A percentile compares a stretch with the other conserved stretches of the same genome.
phyloP scores from a whole-genome alignment of 2,888 invertebrate species.

The Xanthorhoe designata region DNA sequence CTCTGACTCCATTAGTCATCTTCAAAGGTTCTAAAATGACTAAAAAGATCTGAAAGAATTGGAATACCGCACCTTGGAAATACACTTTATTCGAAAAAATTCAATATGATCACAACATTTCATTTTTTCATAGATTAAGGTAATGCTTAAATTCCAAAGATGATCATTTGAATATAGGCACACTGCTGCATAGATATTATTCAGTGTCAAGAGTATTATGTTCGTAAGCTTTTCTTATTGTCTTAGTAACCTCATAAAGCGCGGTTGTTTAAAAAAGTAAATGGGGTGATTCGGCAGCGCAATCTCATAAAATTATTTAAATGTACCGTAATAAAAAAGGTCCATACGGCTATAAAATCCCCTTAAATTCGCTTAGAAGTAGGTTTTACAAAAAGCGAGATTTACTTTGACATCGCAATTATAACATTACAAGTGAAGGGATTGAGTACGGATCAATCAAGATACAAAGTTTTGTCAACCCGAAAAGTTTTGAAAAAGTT shows the following conservation, averaged over 20 bases:
- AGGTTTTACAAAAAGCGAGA: constrained; percentile 36
- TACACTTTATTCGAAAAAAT: too few relatives aligned
- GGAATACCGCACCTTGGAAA: too few relatives aligned
- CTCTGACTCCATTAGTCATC: too few relatives aligned
- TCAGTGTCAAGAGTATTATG: constrained; percentile 7
- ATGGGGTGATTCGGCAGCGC: constrained; percentile 74
- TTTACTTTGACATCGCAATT: constrained; percentile 33
- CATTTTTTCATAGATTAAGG: too few relatives aligned
- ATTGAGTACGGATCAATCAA: neutral
- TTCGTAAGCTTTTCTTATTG: constrained; percentile 30
- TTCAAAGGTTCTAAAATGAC: too few relatives aligned
- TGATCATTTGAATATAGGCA: too few relatives aligned
- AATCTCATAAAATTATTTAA: constrained; percentile 83
- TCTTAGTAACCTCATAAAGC: constrained; percentile 49
- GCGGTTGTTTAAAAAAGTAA: constrained; percentile 72
- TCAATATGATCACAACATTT: too few relatives aligned
- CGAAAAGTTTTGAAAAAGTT: neutral
- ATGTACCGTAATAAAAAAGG: constrained; percentile 77
- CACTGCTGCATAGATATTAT: neutral
- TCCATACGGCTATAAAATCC: constrained; percentile 72
- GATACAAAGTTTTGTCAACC: neutral
- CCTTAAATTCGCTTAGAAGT: constrained; percentile 67
- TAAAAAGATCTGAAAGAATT: too few relatives aligned
- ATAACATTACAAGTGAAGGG: constrained; percentile 20
- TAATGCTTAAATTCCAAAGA: too few relatives aligned